These are phyloP conservation scores for Drosophila oshimai DNA, from an alignment of 1,140 invertebrate species.

Conservation along the genomic window DNA sequence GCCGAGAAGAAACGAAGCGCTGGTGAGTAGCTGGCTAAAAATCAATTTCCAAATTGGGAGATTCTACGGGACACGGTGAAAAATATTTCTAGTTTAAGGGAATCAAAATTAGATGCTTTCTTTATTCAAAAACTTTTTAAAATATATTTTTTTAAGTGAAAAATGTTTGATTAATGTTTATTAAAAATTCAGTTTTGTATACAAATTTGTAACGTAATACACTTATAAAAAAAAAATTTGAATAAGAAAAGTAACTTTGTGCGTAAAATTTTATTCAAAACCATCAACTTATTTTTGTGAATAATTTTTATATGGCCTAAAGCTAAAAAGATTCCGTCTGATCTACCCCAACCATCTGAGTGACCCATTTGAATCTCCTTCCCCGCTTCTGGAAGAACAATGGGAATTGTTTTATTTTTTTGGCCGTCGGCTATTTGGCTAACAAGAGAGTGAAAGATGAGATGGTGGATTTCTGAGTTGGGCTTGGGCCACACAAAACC, in stretches of 20 bases:
- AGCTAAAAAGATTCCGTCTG: neutral
- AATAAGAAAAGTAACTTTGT: too few species aligned
- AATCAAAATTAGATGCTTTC: too few species aligned
- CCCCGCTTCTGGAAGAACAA: conserved; percentile 19
- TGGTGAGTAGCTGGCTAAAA: conserved; percentile 26
- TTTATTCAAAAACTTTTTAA: too few species aligned
- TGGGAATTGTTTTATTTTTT: conserved; percentile 22
- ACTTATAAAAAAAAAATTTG: too few species aligned
- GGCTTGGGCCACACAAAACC: conserved; percentile 1
- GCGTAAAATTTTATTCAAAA: too few species aligned
- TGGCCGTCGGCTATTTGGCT: conserved; percentile 35
- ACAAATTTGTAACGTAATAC: too few species aligned
- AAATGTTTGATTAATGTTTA: too few species aligned
- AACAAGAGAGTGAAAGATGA: conserved; percentile 29
- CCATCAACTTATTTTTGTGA: neutral
- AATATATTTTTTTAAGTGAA: too few species aligned
- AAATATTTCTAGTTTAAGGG: too few species aligned
- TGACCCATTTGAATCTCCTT: conserved; percentile 32
- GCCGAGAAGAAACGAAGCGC: conserved; percentile 36
- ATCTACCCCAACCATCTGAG: conserved; percentile 17
- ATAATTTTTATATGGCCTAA: conserved; percentile 6
- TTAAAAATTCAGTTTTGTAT: too few species aligned
- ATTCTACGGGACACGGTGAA: neutral
- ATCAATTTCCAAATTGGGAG: conserved; percentile 23
- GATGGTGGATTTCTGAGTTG: neutral